A percentile compares a stretch with the other conserved stretches of the same genome.
phyloP scores from a whole-genome alignment of 2,888 invertebrate genomes.

The Eristalis arbustorum region DNA sequence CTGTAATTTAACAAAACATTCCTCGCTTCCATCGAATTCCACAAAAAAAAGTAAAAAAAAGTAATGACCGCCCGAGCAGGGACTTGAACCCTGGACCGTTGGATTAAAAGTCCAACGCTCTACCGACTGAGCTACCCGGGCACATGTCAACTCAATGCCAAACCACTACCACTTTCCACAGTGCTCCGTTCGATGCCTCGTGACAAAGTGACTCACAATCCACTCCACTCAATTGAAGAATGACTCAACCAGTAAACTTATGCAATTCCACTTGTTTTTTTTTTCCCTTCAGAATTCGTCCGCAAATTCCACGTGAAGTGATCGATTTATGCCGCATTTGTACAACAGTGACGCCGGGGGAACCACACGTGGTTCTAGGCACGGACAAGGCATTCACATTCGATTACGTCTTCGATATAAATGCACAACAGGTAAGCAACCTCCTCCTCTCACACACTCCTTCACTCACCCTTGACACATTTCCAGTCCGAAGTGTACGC shows the following conservation, averaged over 20 bases:
- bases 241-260: neutral
- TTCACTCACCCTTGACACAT: neutral
- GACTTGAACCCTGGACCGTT: constrained; percentile 71
- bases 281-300: constrained; percentile 94
- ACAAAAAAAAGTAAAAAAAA: neutral
- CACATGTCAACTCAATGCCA: neutral
- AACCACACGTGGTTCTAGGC: constrained; percentile 95
- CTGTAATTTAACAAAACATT: neutral
- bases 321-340: constrained; percentile 97
- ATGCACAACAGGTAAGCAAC: constrained; percentile 84
- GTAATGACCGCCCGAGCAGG: constrained; percentile 58
- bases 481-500: constrained; percentile 85
- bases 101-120: constrained; percentile 71
- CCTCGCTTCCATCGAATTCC: too few species aligned
- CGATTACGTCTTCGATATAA: constrained; percentile 95
- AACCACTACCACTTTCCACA: neutral
- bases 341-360: constrained; percentile 92
- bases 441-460: neutral
- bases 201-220: neutral
- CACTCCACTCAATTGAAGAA: neutral
- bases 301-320: constrained; percentile 94
- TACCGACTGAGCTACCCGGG: constrained; percentile 70
- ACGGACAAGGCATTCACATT: constrained; percentile 97
- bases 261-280: neutral
- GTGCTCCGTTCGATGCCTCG: neutral